These are phyloP conservation scores for Ceuthmochares aereus DNA, from an alignment of 2,113 vertebrate genomes.

Conservation along the genomic window DNA sequence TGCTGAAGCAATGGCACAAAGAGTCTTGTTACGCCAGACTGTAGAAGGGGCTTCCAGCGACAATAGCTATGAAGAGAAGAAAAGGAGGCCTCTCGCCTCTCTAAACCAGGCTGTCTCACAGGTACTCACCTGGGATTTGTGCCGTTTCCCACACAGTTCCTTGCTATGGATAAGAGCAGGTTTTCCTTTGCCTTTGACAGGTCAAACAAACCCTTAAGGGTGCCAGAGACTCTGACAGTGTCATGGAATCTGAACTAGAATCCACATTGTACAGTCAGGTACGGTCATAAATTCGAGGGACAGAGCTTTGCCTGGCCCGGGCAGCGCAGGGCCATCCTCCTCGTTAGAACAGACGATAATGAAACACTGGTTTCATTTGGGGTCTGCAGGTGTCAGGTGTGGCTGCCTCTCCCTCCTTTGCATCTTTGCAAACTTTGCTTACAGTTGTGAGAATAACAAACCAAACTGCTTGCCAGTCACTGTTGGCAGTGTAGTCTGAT, in stretches of 20 bases:
- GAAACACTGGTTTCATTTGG: not conserved
- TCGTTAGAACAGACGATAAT: rapidly evolving
- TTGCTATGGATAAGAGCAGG: not conserved
- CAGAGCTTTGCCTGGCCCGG: not conserved
- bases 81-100: constrained; percentile 67
- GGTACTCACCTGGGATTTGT: constrained; percentile 33
- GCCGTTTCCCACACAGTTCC: not conserved
- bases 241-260: constrained; percentile 80
- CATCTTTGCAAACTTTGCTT: not conserved
- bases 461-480: not conserved
- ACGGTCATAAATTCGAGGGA: not conserved
- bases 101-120: constrained; percentile 69
- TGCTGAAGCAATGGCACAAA: constrained; percentile 46
- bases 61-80: constrained; percentile 76
- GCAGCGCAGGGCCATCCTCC: not conserved
- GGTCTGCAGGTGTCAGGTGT: not conserved
- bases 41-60: constrained; percentile 74
- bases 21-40: constrained; percentile 54
- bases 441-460: not conserved
- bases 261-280: constrained; percentile 76
- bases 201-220: constrained; percentile 55
- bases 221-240: constrained; percentile 79
- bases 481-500: not conserved
- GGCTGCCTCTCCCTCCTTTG: not conserved
- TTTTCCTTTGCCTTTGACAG: constrained; percentile 43